A percentile compares a stretch with the other conserved stretches of the same genome.
Conservation (phyloP, 2,888 invertebrate genomes). For the Amphipoea lucens region DNA sequence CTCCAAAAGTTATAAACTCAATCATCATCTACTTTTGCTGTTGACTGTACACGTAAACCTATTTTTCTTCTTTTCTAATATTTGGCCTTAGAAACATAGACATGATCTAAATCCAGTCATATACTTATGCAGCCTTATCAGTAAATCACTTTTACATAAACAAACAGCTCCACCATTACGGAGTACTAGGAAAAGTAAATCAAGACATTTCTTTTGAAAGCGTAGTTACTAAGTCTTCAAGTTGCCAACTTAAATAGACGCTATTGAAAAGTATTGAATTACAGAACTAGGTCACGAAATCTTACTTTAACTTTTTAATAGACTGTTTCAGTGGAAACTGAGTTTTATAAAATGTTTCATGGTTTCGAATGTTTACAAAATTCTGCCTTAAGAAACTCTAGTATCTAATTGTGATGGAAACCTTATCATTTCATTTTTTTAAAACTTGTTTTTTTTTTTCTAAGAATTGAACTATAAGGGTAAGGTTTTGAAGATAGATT, state of each 20-base stretch:
- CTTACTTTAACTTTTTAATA: slow-evolving; percentile 30
- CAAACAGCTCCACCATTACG: not conserved
- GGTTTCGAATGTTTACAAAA: not conserved
- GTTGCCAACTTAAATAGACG: slow-evolving; percentile 32
- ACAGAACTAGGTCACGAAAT: slow-evolving; percentile 45
- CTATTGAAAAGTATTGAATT: slow-evolving; percentile 41
- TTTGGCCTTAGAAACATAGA: no score
- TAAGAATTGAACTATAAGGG: not conserved
- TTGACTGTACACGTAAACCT: no score
- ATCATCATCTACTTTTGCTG: no score
- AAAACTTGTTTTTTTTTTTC: not conserved
- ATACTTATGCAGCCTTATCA: no score
- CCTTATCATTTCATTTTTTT: not conserved
- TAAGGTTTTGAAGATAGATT: not conserved
- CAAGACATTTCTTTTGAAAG: slow-evolving; percentile 30
- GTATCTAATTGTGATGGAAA: not conserved
- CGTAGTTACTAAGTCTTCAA: slow-evolving; percentile 24
- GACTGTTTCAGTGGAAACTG: slow-evolving; percentile 9
- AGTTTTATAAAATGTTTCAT: slow-evolving; percentile 11
- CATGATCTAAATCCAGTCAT: no score
- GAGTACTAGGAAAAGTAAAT: slow-evolving; percentile 1
- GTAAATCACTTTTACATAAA: not conserved
- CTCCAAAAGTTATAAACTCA: no score
- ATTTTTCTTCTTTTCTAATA: no score
- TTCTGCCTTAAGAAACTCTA: not conserved